Evolutionary conservation across 2,797 vertebrate genomes (phyloP), one percentile per base, ranked within the genome.

Genomic region (Antrozous pallidus): DNA sequence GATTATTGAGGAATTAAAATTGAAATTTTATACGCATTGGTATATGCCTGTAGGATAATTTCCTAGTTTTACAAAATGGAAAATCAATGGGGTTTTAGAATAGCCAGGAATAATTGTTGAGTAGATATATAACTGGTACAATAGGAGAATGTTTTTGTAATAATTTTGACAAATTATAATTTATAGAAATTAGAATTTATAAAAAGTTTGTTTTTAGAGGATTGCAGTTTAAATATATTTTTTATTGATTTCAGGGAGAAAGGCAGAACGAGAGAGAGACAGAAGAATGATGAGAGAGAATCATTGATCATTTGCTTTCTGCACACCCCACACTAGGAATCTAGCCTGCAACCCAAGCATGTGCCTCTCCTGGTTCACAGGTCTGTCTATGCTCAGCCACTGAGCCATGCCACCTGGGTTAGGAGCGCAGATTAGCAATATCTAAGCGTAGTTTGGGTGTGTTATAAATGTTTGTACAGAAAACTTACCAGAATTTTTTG

Each of bases 401-500:
- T 61, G 58, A 61, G 58, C 28, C 58, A 61, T 61, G 11, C 28
- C 28, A 61, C 12, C 12, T 14, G 12, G 31, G 10, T 80, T 14
- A 93, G 31, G 8, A 65, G 12, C 77, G 22, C 1, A 28, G 1
- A 11, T 90, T 10, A 65, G 17, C 20, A 58, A 9, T 42, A 13
- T 63, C 20, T 17, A 90, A 61, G 13, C n/a, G 70, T 31, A 78
- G 3, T 45, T 3, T 24, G 18, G 51, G 5, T 80, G 5, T 83
- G 5, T 28, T 80, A 56, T 17, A 36, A 36, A 42, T 33, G 42
- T 22, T 58, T 77, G 10, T 63, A 71, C 42, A 17, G 28, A 85
- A 88, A 85, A 33, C 24, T 92, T 94, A 95, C 86, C 94, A 92
- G 40, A 56, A n/a, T 26, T 45, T 85, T 93, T 56, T 85, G 7